Evolutionary conservation across 2,113 vertebrate genomes (phyloP).

Genomic region (Callipepla californica): DNA sequence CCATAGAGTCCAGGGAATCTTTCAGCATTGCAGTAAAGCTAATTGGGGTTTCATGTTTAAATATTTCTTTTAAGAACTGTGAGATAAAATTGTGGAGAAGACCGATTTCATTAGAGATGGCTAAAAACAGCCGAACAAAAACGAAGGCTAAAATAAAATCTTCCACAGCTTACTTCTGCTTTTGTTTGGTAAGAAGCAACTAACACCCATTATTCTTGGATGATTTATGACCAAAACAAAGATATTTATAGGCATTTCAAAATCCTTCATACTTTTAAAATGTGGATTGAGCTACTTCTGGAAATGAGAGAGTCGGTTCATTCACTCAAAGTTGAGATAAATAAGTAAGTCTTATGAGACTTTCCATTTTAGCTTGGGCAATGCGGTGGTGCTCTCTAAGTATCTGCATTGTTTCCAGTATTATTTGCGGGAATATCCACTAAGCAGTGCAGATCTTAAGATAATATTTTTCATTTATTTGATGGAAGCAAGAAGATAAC

Average conservation of each 20-base stretch:
- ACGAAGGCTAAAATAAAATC: background rate
- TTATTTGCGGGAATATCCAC: background rate
- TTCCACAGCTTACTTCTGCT: background rate
- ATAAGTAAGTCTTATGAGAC: background rate
- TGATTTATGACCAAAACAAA: background rate
- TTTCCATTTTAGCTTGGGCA: constrained; percentile 14
- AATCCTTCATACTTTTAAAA: background rate
- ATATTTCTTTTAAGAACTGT: background rate
- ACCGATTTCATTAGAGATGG: background rate
- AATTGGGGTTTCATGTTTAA: background rate
- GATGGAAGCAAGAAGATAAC: background rate
- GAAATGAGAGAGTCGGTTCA: background rate
- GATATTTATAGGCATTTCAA: background rate
- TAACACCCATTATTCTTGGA: background rate
- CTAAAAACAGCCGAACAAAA: background rate
- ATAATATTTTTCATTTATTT: background rate
- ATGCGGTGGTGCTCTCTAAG: background rate
- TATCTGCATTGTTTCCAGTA: background rate
- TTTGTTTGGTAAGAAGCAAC: background rate
- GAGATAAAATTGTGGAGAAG: background rate
- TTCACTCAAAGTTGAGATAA: background rate
- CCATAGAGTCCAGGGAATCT: background rate
- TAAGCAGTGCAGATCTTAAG: background rate
- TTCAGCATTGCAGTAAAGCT: background rate
- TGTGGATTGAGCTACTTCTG: background rate